phyloP scores from a whole-genome alignment of 2,113 vertebrate genomes.

The Echinops telfairi region DNA sequence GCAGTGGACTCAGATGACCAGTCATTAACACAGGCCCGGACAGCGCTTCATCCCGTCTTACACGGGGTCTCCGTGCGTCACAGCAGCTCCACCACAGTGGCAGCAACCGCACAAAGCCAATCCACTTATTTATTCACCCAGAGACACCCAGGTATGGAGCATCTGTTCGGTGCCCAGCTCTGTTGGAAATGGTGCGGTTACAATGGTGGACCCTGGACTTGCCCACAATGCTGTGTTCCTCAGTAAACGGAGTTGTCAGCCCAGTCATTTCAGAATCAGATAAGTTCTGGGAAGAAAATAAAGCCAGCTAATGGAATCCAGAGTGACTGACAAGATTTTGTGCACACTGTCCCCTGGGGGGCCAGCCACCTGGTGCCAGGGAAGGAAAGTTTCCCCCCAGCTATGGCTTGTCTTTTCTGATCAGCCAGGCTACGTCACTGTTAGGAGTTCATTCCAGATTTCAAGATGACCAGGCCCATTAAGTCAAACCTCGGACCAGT shows the following conservation, averaged over 20 bases:
- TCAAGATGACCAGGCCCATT: slow-evolving; percentile 54
- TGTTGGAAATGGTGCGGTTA: not conserved
- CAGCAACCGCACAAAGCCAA: not conserved
- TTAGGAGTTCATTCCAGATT: slow-evolving; percentile 38
- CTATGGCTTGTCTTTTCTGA: not conserved
- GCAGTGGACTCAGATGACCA: not conserved
- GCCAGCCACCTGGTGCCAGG: accelerated
- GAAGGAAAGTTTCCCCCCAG: not conserved
- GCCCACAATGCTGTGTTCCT: not conserved
- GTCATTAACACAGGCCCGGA: not conserved
- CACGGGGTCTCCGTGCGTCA: not conserved
- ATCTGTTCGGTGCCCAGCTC: not conserved
- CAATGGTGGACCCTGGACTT: not conserved
- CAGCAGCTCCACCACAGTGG: not conserved
- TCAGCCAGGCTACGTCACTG: not conserved
- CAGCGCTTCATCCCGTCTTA: not conserved
- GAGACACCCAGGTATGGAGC: slow-evolving; percentile 24
- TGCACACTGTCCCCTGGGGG: accelerated
- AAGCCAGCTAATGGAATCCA: not conserved
- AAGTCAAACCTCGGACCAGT: slow-evolving; percentile 32
- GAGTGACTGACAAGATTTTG: not conserved
- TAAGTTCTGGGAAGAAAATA: slow-evolving; percentile 13
- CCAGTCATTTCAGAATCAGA: slow-evolving; percentile 16
- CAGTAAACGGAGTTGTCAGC: not conserved
- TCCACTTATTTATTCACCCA: not conserved